A percentile compares a stretch with the other conserved stretches of the same genome.
These are phyloP conservation scores for Subacronicta megacephala DNA, from an alignment of 2,888 invertebrate genomes.

Conservation along the genomic window DNA sequence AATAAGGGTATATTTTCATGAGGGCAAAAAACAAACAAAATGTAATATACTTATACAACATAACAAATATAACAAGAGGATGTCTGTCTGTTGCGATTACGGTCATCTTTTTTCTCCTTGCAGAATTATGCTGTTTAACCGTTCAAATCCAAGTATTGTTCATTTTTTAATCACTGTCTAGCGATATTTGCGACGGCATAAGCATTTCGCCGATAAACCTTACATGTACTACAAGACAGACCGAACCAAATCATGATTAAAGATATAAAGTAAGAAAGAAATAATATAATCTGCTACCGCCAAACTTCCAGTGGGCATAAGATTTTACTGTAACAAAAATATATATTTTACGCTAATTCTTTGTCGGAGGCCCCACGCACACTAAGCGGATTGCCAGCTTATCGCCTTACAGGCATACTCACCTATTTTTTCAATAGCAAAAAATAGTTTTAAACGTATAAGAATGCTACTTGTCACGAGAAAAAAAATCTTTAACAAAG, in stretches of 20 bases:
- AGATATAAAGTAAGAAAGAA: no score
- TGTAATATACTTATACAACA: no score
- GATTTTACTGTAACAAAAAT: slow-evolving; percentile 72
- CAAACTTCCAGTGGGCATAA: slow-evolving; percentile 47
- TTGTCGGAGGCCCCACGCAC: slow-evolving; percentile 73
- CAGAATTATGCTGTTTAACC: no score
- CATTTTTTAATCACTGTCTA: no score
- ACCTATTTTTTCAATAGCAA: slow-evolving; percentile 84
- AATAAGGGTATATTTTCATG: no score
- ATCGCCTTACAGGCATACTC: slow-evolving; percentile 80
- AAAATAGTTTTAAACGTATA: slow-evolving; percentile 79
- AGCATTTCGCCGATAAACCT: slow-evolving; percentile 16
- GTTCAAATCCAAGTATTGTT: no score
- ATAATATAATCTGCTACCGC: slow-evolving; percentile 52
- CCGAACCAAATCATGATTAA: slow-evolving; percentile 38
- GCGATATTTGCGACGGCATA: no score
- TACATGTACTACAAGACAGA: slow-evolving; percentile 27
- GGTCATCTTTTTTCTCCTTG: no score
- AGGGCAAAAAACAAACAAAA: no score
- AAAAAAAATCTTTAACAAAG: slow-evolving; percentile 81
- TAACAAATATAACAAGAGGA: no score
- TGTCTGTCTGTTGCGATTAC: no score
- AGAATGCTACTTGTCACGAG: slow-evolving; percentile 69
- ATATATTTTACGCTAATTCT: slow-evolving; percentile 86
- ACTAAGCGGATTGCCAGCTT: slow-evolving; percentile 87